Percentiles rank a stretch among this genome's conserved stretches.
These are phyloP conservation scores for Ceyx margarethae DNA, from an alignment of 2,113 vertebrate genomes.

Conservation along the genomic window DNA sequence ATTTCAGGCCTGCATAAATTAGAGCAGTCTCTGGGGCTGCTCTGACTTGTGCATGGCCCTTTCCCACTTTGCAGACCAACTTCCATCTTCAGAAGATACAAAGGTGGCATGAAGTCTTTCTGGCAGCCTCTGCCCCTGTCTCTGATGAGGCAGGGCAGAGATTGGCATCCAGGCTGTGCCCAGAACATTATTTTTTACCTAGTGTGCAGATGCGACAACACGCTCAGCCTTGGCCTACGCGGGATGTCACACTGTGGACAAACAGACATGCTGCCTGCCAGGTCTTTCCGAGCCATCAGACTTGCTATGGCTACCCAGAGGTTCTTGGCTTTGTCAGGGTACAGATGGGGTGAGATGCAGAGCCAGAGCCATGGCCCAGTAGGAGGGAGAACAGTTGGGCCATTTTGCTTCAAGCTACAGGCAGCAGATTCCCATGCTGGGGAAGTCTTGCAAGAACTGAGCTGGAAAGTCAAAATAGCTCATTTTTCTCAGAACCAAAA, in stretches of 20 bases:
- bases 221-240: background rate
- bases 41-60: background rate
- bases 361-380: background rate
- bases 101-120: background rate
- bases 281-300: background rate
- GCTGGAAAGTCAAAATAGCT: background rate
- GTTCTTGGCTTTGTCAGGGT: background rate
- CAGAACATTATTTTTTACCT: background rate
- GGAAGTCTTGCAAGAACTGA: constrained; percentile 17
- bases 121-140: background rate
- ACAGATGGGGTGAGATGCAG: constrained; percentile 4
- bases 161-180: background rate
- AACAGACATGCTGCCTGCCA: background rate
- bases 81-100: background rate
- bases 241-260: background rate
- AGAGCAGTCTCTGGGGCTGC: background rate
- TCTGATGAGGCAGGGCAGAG: background rate
- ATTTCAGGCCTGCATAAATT: background rate
- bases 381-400: constrained; percentile 10
- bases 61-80: background rate
- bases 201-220: background rate
- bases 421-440: constrained; percentile 30
- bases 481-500: background rate
- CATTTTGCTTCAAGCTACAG: constrained; percentile 11
- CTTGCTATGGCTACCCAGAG: background rate